Evolutionary conservation across 30 jellyfish, hydroid and myxozoan genomes (phyloP).

Genomic region (Chrysaora quinquecirrha): DNA sequence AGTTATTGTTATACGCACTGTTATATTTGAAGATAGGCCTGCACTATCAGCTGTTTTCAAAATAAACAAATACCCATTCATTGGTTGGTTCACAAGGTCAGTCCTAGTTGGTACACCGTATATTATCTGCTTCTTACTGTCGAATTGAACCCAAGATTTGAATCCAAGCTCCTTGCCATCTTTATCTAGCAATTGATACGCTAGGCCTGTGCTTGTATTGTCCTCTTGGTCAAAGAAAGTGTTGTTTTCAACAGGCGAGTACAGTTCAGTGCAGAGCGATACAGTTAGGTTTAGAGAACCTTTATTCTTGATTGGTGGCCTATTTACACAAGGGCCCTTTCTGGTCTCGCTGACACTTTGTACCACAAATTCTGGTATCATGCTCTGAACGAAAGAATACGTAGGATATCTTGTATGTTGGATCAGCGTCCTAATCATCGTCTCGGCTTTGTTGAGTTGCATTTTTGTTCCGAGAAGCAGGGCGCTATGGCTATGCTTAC

Average conservation of each 20-base stretch:
- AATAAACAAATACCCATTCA: slow-evolving; percentile 61
- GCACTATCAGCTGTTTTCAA: slow-evolving; percentile 16
- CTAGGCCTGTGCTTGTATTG: neutral
- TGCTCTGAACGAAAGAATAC: slow-evolving; percentile 8
- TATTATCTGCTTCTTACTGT: slow-evolving; percentile 21
- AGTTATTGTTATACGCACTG: slow-evolving; percentile 21
- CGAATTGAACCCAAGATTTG: slow-evolving; percentile 86
- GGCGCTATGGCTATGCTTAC: slow-evolving; percentile 20
- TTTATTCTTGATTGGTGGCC: neutral
- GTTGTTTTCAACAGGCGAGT: slow-evolving; percentile 7
- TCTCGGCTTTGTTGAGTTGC: slow-evolving; percentile 31
- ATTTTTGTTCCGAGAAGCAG: slow-evolving; percentile 15
- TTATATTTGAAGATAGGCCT: neutral
- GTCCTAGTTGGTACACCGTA: slow-evolving; percentile 81
- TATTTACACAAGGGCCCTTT: slow-evolving; percentile 5
- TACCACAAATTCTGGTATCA: slow-evolving; percentile 37
- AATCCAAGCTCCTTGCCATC: neutral
- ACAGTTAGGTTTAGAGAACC: slow-evolving; percentile 9
- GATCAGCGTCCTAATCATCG: neutral
- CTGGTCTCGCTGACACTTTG: neutral
- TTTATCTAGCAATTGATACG: slow-evolving; percentile 13
- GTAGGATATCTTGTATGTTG: slow-evolving; percentile 39
- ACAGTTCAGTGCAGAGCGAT: slow-evolving; percentile 46
- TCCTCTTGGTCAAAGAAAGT: neutral
- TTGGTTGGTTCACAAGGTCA: slow-evolving; percentile 55